Conservation (phyloP, 37 sponge, comb jelly and placozoan species). For the Cladorhizidae sp. region DNA sequence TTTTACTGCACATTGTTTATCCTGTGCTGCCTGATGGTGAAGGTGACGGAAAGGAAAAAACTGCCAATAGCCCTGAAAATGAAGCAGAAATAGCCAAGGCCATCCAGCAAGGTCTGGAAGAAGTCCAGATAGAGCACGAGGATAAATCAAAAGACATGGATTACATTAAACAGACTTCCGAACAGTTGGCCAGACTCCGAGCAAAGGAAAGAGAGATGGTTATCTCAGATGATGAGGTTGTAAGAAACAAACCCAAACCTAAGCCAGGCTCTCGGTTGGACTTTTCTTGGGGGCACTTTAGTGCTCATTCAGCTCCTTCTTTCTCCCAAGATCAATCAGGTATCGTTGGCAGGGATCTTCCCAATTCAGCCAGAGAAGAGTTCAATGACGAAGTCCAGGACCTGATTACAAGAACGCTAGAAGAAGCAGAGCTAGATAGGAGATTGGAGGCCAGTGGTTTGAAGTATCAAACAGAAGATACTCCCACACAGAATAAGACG, state of each 20-base stretch:
- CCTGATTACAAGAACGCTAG: conserved; percentile 61
- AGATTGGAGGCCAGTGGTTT: conserved; percentile 59
- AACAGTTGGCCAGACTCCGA: conserved; percentile 20
- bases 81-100: background rate
- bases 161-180: conserved; percentile 3
- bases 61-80: background rate
- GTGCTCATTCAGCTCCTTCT: background rate
- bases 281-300: conserved; percentile 58
- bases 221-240: conserved; percentile 20
- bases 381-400: conserved; percentile 53
- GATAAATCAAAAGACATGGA: background rate
- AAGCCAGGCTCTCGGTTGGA: background rate
- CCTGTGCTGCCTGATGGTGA: background rate
- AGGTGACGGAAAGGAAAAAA: background rate
- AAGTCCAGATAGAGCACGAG: background rate
- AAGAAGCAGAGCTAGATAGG: conserved; percentile 67
- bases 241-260: conserved; percentile 16
- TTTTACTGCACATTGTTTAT: background rate
- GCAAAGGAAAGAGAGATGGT: background rate
- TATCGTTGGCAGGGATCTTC: background rate
- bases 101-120: background rate
- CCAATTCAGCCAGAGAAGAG: background rate
- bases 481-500: background rate
- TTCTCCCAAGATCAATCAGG: conserved; percentile 1
- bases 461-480: conserved; percentile 4